Conservation (phyloP, 2,888 invertebrate species). For the Plebejus anna region DNA sequence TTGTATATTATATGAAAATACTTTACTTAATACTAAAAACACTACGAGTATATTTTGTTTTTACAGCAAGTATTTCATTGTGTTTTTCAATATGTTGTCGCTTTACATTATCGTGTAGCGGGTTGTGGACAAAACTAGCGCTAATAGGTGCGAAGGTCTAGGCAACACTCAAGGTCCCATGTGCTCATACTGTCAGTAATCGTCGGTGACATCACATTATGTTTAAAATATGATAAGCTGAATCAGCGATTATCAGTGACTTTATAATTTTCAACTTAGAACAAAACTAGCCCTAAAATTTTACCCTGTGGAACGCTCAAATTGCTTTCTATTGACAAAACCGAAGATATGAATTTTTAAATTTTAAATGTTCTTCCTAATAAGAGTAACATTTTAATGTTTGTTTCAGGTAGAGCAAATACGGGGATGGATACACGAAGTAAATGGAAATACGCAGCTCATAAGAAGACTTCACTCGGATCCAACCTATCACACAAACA, state of each 20-base stretch:
- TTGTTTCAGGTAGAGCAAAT: conserved; percentile 69
- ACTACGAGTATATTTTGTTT: not conserved
- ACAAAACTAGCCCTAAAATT: too few species aligned
- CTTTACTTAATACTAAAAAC: too few species aligned
- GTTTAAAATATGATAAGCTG: not conserved
- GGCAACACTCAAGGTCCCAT: conserved; percentile 30
- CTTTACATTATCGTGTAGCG: not conserved
- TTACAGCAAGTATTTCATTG: not conserved
- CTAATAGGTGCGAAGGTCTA: conserved; percentile 25
- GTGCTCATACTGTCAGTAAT: conserved; percentile 34
- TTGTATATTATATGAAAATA: too few species aligned
- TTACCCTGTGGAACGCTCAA: not conserved
- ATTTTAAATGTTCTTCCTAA: not conserved
- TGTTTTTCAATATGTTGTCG: not conserved
- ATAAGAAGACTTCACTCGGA: conserved; percentile 79
- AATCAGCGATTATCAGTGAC: not conserved
- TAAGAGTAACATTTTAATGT: not conserved
- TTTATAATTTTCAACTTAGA: too few species aligned
- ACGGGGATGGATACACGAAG: conserved; percentile 71
- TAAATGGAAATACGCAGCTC: conserved; percentile 70
- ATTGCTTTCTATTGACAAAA: not conserved
- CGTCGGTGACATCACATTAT: conserved; percentile 34
- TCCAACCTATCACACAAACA: conserved; percentile 70
- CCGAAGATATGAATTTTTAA: not conserved
- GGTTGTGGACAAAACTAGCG: conserved; percentile 20